Base-by-base conservation (phyloP, 2,888 invertebrate species). In the Netelia inedita region DNA sequence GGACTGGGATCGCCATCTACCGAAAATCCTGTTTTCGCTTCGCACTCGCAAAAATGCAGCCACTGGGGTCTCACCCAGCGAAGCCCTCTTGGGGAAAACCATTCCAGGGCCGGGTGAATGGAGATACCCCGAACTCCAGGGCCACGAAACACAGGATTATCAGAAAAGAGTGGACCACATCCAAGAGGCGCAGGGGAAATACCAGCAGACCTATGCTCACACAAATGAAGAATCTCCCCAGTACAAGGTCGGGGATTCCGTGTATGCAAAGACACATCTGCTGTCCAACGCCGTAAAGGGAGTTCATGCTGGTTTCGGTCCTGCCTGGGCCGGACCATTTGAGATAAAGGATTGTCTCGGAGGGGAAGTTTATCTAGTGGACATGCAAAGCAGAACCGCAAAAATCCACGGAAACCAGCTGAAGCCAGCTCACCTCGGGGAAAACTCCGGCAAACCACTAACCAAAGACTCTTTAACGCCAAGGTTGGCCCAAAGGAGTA, bases 1-100 rank as follows among this genome's bases (percentile, higher is more conserved):
- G n/a, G n/a, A 68, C 16, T 75, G 75, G 75, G 75, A 75, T 8
- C 53, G n/a, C 1, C 55, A 65, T 19, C 21, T 75, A 14, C 50
- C 16, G 0, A 11, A 0, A 3, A 41, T 75, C 21, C 75, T 75
- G 1, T 75, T 65, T 63, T 16, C 35, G 1, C 35, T 75, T 6
- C 53, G 75, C 6, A 53, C 75, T 6, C 28, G 65, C 0, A 28
- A 9, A 53, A 75, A 75, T 19, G 75, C 65, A 0, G 74, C 74
- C 19, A 53, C 74, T 9, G 63, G 65, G 1, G 16, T 11, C 8
- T n/a, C n/a, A n/a, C n/a, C n/a, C n/a, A n/a, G n/a, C n/a, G n/a
- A n/a, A n/a, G n/a, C n/a, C n/a, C n/a, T 46, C 73, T 63, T 9
- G 61, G 73, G 61, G 21, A n/a, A 1, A 73, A 50, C 16, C 0